Evolutionary conservation across 1,140 invertebrate species (phyloP).

Genomic region (Lepidurus arcticus): DNA sequence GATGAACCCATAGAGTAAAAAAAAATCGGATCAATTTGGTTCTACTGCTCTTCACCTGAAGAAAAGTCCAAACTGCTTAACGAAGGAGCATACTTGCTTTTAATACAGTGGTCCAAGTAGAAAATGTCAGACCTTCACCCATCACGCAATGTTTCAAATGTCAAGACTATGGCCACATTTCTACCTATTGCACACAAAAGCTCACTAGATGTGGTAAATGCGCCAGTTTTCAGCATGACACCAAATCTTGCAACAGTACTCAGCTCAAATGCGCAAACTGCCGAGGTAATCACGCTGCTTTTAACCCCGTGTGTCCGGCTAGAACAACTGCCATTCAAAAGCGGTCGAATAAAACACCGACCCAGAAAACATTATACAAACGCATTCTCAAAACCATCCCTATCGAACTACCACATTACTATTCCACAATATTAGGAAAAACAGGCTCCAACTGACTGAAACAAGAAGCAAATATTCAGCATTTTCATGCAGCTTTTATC

Average conservation of each 20-base stretch:
- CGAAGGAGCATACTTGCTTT: not conserved
- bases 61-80: not conserved
- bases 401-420: not conserved
- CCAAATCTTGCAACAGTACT: slow-evolving; percentile 16
- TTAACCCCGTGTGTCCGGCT: not conserved
- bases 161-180: slow-evolving; percentile 17
- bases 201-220: not conserved
- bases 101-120: slow-evolving; percentile 6
- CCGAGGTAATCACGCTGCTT: slow-evolving; percentile 23
- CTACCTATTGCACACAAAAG: slow-evolving; percentile 5
- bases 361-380: not conserved
- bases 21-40: too few relatives aligned
- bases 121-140: not conserved
- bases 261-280: slow-evolving; percentile 20
- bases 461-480: not conserved
- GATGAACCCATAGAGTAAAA: too few relatives aligned
- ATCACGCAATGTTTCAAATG: slow-evolving; percentile 26
- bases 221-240: not conserved
- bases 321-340: not conserved
- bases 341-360: not conserved
- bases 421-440: slow-evolving; percentile 27
- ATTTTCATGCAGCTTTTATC: slow-evolving; percentile 14
- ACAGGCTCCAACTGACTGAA: not conserved
- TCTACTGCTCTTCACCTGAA: not conserved
- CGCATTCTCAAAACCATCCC: not conserved